Evolutionary conservation across 2,888 invertebrate genomes (phyloP), one percentile per base, ranked within the genome.

Genomic region (Argyresthia goedartella): DNA sequence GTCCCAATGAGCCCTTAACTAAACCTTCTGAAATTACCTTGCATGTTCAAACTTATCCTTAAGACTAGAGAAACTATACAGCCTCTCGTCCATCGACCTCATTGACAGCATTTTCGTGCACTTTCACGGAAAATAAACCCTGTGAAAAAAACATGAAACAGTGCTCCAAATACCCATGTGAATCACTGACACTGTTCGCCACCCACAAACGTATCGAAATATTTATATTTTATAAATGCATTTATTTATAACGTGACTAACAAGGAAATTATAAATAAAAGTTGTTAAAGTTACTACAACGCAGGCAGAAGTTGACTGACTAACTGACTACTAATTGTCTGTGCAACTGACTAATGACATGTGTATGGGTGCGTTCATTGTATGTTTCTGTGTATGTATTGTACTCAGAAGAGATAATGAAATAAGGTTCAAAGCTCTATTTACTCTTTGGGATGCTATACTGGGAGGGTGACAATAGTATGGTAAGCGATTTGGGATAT

Each of bases 31-130:
- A 25, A 25, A 59, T 71, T 81, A 85, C 84, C 85, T 85, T 54
- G 68, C 56, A 55, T 68, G 55, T 59, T 86, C 85, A 65, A 86
- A 86, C 60, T 76, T 74, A 50, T 84, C 80, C 63, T 79, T 85
- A 34, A 85, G 59, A 54, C 70, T 73, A 54, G 81, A 73, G 58
- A 86, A 86, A 60, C 68, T 82, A 58, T 65, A 85, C 49, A 79
- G 73, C 53, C 85, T 69, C 41, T 80, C 79, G 8, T 80, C 76
- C 49, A 70, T 62, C 9, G 70, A 62, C 11, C 78, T 65, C 52
- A 79, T 59, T 3, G 81, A 76, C 59, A 85, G 60, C 78, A 84
- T 81, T 64, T 67, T 73, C 56, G n/a, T 41, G n/a, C 13, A 43
- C 33, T 36, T 35, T n/a, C 48, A 48, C 16, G 8, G 25, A 41